Conservation (phyloP, 2,113 vertebrate genomes). For the Butorides virescens region DNA sequence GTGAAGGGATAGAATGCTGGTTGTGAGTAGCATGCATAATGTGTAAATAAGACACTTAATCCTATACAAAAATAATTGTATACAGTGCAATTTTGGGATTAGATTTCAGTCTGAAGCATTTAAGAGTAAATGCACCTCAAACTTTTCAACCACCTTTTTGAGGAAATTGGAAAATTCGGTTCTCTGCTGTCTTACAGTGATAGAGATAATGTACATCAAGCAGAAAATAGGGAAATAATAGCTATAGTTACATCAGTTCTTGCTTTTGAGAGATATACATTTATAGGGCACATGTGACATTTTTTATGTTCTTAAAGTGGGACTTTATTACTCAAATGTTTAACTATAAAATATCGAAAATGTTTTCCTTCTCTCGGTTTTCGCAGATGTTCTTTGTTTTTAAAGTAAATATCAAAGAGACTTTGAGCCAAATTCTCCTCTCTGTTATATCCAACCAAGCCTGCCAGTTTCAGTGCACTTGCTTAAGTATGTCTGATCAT, state of each 20-base stretch:
- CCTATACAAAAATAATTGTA: neutral
- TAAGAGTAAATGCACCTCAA: neutral
- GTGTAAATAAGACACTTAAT: neutral
- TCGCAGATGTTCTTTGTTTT: slow-evolving; percentile 50
- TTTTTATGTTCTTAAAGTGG: slow-evolving; percentile 31
- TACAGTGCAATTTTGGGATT: neutral
- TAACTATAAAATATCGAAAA: slow-evolving; percentile 49
- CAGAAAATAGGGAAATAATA: slow-evolving; percentile 5
- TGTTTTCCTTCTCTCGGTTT: slow-evolving; percentile 47
- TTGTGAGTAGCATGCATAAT: neutral
- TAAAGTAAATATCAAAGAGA: slow-evolving; percentile 50
- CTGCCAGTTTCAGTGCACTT: neutral
- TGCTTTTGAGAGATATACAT: neutral
- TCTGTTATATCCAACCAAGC: neutral
- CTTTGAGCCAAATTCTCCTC: slow-evolving; percentile 34
- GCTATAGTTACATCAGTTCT: neutral
- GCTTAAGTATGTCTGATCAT: neutral
- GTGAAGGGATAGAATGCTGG: neutral
- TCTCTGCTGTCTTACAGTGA: neutral
- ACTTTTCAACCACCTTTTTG: neutral
- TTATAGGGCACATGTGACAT: slow-evolving; percentile 13
- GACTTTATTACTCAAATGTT: slow-evolving; percentile 62
- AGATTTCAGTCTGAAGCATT: neutral
- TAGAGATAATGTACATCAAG: neutral
- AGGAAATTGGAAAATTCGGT: neutral